Evolutionary conservation across 1,140 invertebrate species (phyloP).

Genomic region (Laodelphax striatellus): DNA sequence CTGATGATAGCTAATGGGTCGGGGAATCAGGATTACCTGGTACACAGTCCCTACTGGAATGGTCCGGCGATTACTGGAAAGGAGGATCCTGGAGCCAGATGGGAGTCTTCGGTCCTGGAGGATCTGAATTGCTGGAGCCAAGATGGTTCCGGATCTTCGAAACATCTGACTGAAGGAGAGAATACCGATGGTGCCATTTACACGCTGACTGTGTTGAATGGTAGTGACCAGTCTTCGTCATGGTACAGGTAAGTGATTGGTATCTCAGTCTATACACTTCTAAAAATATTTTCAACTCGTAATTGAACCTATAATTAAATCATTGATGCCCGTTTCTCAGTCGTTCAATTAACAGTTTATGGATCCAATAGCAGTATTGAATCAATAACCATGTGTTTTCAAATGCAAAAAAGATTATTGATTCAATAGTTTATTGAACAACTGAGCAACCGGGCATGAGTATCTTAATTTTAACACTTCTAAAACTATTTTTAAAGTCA

Average conservation of each 20-base stretch:
- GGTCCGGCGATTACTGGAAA: constrained; percentile 28
- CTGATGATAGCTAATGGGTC: constrained; percentile 21
- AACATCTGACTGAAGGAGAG: constrained; percentile 31
- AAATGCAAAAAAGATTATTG: too few relatives aligned
- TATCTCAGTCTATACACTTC: too few relatives aligned
- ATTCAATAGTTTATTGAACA: too few relatives aligned
- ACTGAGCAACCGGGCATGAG: too few relatives aligned
- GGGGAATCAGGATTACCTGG: constrained; percentile 20
- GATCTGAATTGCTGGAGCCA: constrained; percentile 68
- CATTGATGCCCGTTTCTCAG: too few relatives aligned
- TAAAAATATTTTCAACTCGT: too few relatives aligned
- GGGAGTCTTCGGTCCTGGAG: constrained; percentile 60
- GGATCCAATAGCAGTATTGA: too few relatives aligned
- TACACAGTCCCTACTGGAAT: constrained; percentile 35
- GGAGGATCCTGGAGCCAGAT: constrained; percentile 44
- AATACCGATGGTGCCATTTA: constrained; percentile 45
- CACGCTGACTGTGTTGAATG: constrained; percentile 41
- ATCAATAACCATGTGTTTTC: too few relatives aligned
- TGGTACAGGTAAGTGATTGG: constrained; percentile 17
- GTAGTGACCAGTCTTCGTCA: constrained; percentile 25
- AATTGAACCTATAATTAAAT: too few relatives aligned
- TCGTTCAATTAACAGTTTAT: too few relatives aligned
- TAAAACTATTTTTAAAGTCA: too few relatives aligned
- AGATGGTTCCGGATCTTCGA: constrained; percentile 34
- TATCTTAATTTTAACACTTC: too few relatives aligned